Percentiles rank a stretch among this genome's conserved stretches.
phyloP scores from a whole-genome alignment of 2,797 vertebrate genomes.

The Calcarius lapponicus region DNA sequence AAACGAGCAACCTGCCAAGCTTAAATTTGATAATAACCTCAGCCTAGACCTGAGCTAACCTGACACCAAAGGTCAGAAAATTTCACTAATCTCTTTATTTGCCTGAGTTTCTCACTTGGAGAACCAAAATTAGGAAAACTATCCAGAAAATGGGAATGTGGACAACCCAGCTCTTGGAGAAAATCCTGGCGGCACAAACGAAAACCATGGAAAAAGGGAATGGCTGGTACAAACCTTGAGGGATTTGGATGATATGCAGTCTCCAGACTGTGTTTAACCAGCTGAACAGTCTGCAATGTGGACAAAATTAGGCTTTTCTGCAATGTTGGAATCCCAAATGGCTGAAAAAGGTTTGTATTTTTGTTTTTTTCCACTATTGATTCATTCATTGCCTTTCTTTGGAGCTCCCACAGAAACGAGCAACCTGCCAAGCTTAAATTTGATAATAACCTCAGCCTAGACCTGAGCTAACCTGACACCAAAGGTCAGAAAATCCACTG shows the following conservation, averaged over 20 bases:
- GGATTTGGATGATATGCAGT: background rate
- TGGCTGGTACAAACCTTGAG: background rate
- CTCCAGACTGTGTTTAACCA: background rate
- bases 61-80: background rate
- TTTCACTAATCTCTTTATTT: background rate
- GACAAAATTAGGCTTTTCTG: background rate
- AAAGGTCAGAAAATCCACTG: too few relatives aligned
- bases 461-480: too few relatives aligned
- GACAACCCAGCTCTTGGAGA: background rate
- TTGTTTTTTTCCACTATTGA: background rate
- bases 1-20: rapidly evolving
- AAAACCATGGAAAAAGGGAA: background rate
- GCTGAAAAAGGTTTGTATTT: background rate
- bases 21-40: background rate
- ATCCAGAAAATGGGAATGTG: background rate
- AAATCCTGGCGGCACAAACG: background rate
- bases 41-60: background rate
- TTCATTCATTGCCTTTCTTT: too few relatives aligned
- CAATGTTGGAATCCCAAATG: background rate
- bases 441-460: too few relatives aligned
- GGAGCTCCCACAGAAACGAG: too few relatives aligned
- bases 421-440: too few relatives aligned
- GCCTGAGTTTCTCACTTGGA: background rate
- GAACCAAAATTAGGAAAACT: background rate
- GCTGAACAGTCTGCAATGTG: background rate